Evolutionary conservation across 2,888 invertebrate species (phyloP).

Genomic region (Drosophila demipolita): DNA sequence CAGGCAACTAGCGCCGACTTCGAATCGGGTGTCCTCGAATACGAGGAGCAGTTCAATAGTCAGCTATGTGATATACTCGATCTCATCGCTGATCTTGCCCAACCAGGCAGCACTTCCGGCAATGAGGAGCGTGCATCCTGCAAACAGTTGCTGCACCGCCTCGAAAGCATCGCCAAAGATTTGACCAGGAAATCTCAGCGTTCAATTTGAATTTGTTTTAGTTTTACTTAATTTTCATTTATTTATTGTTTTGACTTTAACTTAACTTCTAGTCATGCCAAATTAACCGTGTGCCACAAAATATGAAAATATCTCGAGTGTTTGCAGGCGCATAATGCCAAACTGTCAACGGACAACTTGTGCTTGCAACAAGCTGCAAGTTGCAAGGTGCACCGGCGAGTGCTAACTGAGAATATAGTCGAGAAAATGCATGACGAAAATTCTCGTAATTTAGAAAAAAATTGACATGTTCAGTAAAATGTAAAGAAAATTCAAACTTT

Average conservation of each 20-base stretch:
- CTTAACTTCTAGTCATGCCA: slow-evolving; percentile 11
- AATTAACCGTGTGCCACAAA: slow-evolving; percentile 41
- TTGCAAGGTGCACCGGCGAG: not conserved
- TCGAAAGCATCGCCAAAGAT: slow-evolving; percentile 18
- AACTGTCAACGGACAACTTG: not conserved
- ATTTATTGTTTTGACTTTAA: not conserved
- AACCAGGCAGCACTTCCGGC: slow-evolving; percentile 1
- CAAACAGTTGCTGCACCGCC: slow-evolving; percentile 48
- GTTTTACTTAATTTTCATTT: not conserved
- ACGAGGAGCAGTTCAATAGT: slow-evolving; percentile 50
- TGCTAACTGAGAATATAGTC: not conserved
- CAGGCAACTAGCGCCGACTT: slow-evolving; percentile 2
- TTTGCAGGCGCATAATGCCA: slow-evolving; percentile 6
- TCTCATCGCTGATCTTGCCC: slow-evolving; percentile 46
- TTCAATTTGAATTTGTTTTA: not conserved
- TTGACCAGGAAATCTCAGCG: not conserved
- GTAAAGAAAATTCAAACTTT: not conserved
- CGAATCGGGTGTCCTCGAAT: slow-evolving; percentile 32
- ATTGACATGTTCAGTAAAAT: not conserved
- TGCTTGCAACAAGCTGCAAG: not conserved
- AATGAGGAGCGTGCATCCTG: slow-evolving; percentile 34
- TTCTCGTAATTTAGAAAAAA: not conserved
- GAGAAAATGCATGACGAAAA: not conserved
- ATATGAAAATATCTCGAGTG: slow-evolving; percentile 2
- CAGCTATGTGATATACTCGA: slow-evolving; percentile 43